Percentiles rank a stretch among this genome's conserved stretches.
Conservation (phyloP, 2,797 vertebrate genomes). For the Rallus crepitans region DNA sequence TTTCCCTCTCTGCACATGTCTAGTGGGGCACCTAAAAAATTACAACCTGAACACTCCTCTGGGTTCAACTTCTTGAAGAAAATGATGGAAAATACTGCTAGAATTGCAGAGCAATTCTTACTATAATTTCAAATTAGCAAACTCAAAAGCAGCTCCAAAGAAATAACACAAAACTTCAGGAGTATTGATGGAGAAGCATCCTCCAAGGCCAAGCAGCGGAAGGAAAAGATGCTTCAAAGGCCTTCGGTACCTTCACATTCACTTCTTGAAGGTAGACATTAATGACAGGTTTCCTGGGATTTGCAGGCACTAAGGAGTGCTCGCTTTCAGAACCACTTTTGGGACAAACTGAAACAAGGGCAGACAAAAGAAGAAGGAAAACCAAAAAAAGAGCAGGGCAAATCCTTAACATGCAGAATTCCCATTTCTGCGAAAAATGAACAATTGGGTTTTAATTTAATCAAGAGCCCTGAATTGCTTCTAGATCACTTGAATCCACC, state of each 20-base stretch:
- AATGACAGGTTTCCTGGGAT: not conserved
- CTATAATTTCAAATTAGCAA: not conserved
- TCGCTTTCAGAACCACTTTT: not conserved
- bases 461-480: not conserved
- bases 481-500: constrained; percentile 32
- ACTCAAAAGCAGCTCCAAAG: not conserved
- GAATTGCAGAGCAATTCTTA: not conserved
- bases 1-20: not conserved
- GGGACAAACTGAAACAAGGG: not conserved
- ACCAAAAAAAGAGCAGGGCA: rapidly evolving
- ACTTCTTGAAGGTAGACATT: not conserved
- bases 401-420: not conserved
- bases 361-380: not conserved
- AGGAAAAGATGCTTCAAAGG: constrained; percentile 1
- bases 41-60: not conserved
- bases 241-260: not conserved
- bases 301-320: not conserved
- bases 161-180: not conserved
- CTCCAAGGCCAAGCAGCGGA: not conserved
- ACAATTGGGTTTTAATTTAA: not conserved
- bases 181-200: not conserved
- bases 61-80: not conserved
- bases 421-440: not conserved
- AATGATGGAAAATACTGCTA: not conserved
- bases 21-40: not conserved